Evolutionary conservation across 2,797 vertebrate species (phyloP).

Genomic region (Notolepis coatsorum): DNA sequence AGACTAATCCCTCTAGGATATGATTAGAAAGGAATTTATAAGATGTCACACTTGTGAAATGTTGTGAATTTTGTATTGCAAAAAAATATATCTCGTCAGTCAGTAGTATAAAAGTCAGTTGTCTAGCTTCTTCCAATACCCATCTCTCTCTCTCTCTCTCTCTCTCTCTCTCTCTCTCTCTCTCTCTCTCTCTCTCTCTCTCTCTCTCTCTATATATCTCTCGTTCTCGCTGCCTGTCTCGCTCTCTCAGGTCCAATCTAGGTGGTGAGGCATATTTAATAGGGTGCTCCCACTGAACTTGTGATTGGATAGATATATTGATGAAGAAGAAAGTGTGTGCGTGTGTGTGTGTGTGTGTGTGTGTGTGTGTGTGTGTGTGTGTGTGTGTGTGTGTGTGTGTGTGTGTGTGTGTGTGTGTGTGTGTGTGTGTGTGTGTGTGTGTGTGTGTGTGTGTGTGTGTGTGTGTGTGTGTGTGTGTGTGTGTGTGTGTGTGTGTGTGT

Average conservation of each 20-base stretch:
- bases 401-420: slow-evolving; percentile 18
- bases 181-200: too few relatives aligned
- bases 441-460: slow-evolving; percentile 1
- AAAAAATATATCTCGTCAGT: too few relatives aligned
- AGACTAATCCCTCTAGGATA: too few relatives aligned
- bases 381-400: background rate
- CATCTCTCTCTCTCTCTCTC: too few relatives aligned
- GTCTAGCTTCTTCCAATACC: too few relatives aligned
- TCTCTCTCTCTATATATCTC: too few relatives aligned
- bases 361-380: slow-evolving; percentile 16
- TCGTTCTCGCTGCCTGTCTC: too few relatives aligned
- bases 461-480: slow-evolving; percentile 14
- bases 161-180: too few relatives aligned
- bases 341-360: slow-evolving; percentile 2
- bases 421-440: background rate
- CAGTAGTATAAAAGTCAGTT: too few relatives aligned
- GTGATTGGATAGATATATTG: slow-evolving; percentile 62
- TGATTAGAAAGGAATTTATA: too few relatives aligned
- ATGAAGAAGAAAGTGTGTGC: slow-evolving; percentile 35
- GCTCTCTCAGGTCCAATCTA: slow-evolving; percentile 1
- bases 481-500: background rate
- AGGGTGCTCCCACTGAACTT: slow-evolving; percentile 37
- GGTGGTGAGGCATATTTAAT: slow-evolving; percentile 30
- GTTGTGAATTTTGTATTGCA: too few relatives aligned
- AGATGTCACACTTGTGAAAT: too few relatives aligned